phyloP scores from a whole-genome alignment of 2,888 invertebrate genomes.

The Trissoscelio sp. region DNA sequence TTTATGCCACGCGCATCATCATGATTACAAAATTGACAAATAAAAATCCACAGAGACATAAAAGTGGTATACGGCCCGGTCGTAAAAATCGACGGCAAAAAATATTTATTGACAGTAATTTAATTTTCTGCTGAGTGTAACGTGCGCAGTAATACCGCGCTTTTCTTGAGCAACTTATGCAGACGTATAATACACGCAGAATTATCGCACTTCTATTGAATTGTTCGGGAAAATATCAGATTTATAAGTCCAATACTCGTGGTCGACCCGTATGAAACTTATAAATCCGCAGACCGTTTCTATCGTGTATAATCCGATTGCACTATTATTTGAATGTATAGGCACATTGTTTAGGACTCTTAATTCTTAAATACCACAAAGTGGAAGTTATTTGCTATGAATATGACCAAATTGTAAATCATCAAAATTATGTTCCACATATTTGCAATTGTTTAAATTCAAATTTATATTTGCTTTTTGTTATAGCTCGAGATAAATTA shows the following conservation, averaged over 20 bases:
- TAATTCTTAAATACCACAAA: slow-evolving; percentile 21
- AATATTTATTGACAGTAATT: slow-evolving; percentile 58
- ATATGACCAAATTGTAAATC: slow-evolving; percentile 5
- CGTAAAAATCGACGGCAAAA: slow-evolving; percentile 45
- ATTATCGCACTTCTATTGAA: slow-evolving; percentile 50
- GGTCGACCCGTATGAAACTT: slow-evolving; percentile 69
- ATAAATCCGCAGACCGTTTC: slow-evolving; percentile 70
- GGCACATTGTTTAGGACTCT: slow-evolving; percentile 39
- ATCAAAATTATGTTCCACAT: background rate
- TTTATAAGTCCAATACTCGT: slow-evolving; percentile 72
- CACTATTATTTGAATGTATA: slow-evolving; percentile 71
- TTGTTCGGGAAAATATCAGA: slow-evolving; percentile 68
- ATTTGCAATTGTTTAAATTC: too few species aligned
- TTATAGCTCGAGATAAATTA: too few species aligned
- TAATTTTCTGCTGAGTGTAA: slow-evolving; percentile 54
- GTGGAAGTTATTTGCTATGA: slow-evolving; percentile 13
- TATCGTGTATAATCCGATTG: slow-evolving; percentile 73
- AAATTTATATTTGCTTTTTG: too few species aligned
- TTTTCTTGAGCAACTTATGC: slow-evolving; percentile 46
- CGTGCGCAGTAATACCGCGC: slow-evolving; percentile 9
- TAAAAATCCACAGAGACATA: slow-evolving; percentile 40
- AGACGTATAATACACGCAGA: slow-evolving; percentile 48
- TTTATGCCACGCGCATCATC: slow-evolving; percentile 44
- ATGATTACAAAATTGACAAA: slow-evolving; percentile 48
- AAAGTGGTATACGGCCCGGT: slow-evolving; percentile 25